These are phyloP conservation scores for Dynastes maya DNA, from an alignment of 2,888 invertebrate species.

Conservation along the genomic window DNA sequence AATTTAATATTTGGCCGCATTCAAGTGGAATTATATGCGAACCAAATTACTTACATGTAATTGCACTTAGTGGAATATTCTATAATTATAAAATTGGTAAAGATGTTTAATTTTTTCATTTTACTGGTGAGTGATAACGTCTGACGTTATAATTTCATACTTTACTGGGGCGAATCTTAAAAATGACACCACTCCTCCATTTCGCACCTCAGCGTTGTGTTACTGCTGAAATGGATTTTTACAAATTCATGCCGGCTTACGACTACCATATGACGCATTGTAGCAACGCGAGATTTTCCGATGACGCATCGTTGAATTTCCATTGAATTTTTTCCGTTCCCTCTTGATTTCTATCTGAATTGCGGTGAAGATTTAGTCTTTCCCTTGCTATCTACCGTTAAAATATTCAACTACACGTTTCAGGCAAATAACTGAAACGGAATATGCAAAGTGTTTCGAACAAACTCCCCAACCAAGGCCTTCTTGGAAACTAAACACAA, in stretches of 20 bases:
- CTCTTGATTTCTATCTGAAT: background rate
- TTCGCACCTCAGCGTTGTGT: constrained; percentile 2
- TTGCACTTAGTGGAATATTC: too few relatives aligned
- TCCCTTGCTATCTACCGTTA: too few relatives aligned
- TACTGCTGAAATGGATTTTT: constrained; percentile 14
- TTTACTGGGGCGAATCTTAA: background rate
- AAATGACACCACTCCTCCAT: background rate
- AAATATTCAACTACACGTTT: too few relatives aligned
- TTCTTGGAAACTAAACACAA: too few relatives aligned
- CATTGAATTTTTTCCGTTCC: background rate
- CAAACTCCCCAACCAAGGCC: too few relatives aligned
- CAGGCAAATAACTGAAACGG: too few relatives aligned
- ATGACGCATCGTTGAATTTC: background rate
- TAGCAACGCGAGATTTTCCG: background rate
- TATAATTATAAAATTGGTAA: background rate
- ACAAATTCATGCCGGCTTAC: background rate
- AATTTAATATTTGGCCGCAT: too few relatives aligned
- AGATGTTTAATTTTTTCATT: too few relatives aligned
- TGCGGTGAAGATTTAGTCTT: background rate
- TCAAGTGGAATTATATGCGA: too few relatives aligned
- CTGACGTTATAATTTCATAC: background rate
- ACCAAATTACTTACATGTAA: too few relatives aligned
- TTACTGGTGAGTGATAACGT: too few relatives aligned
- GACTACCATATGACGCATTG: background rate
- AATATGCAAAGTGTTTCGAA: too few relatives aligned